Base-by-base conservation (phyloP, 2,888 invertebrate genomes). In the Bursaphelenchus okinawaensis region DNA sequence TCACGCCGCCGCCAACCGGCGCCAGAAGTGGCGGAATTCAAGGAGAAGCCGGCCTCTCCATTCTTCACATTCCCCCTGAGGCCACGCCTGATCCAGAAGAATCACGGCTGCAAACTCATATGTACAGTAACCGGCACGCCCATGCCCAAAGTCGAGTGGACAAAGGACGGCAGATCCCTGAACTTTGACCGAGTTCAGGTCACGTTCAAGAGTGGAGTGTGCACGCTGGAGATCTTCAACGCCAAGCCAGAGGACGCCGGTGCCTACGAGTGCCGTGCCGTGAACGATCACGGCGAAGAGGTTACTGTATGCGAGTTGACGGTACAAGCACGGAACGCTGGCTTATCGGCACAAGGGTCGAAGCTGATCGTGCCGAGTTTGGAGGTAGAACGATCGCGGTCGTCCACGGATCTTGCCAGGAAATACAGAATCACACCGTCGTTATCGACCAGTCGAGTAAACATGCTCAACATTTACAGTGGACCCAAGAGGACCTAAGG, bases 1-100 rank as follows among this genome's bases (percentile, higher is more conserved):
- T 26, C 65, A 61, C 56, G 55, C 31, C 26, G 52, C 51, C 51
- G 64, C 58, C 31, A 58, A 50, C 51, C 68, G 62, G 31, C 40
- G 31, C 52, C 58, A 51, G 66, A 68, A 31, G 90, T 89, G 68
- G 89, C 90, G 87, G 92, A 92, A 91, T 90, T 91, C 85, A 92
- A 93, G 84, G 91, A 91, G 79, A 90, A 90, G 84, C 92, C 93
- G 85, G 89, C 90, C 80, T 92, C 92, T 69, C 98, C 98, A 68
- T 90, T 89, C 83, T 98, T 98, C 87, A 94, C 94, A 82, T 99
- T 99, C 91, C 90, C 92, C 82, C 89, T 99, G 77, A 89, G 98
- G 85, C 95, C 96, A 83, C 91, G 98, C 84, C 91, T 96, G 79
- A 96, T 99, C 89, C 98, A 98, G 86, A 88, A 88, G 81, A 89